Percentiles rank a stretch among this genome's conserved stretches.
These are phyloP conservation scores for Oreotrochilus melanogaster DNA, from an alignment of 2,113 vertebrate species.

Conservation along the genomic window DNA sequence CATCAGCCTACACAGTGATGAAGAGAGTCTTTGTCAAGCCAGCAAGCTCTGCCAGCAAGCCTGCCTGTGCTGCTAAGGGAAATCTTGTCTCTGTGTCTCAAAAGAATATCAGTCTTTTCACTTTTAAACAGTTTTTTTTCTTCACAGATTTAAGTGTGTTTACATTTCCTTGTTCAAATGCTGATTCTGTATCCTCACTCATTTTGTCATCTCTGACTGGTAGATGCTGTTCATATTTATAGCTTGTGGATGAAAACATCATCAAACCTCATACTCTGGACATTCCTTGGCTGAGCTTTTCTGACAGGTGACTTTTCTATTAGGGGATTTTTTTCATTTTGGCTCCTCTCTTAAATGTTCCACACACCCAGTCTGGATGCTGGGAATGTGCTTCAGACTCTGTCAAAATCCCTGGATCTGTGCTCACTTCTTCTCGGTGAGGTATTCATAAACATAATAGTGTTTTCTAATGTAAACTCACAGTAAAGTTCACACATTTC, in stretches of 20 bases:
- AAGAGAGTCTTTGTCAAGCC: background rate
- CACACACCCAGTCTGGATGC: background rate
- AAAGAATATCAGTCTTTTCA: background rate
- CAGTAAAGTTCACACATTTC: background rate
- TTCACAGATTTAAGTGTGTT: background rate
- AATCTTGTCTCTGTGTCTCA: background rate
- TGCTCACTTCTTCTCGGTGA: background rate
- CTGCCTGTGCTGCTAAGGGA: background rate
- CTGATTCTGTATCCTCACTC: background rate
- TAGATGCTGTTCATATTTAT: background rate
- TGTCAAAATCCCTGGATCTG: background rate
- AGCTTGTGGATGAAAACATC: background rate
- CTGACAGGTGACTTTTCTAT: conserved; percentile 16
- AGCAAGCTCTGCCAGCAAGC: background rate
- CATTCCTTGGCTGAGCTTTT: background rate
- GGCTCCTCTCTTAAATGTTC: background rate
- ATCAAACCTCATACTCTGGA: background rate
- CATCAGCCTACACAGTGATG: background rate
- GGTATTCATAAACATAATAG: background rate
- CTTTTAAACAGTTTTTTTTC: background rate
- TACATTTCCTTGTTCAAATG: background rate
- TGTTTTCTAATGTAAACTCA: background rate
- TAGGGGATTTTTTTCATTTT: background rate
- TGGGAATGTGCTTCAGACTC: background rate
- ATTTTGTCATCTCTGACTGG: conserved; percentile 2